Conservation (phyloP, 1,140 invertebrate genomes). For the Nilaparvata lugens region DNA sequence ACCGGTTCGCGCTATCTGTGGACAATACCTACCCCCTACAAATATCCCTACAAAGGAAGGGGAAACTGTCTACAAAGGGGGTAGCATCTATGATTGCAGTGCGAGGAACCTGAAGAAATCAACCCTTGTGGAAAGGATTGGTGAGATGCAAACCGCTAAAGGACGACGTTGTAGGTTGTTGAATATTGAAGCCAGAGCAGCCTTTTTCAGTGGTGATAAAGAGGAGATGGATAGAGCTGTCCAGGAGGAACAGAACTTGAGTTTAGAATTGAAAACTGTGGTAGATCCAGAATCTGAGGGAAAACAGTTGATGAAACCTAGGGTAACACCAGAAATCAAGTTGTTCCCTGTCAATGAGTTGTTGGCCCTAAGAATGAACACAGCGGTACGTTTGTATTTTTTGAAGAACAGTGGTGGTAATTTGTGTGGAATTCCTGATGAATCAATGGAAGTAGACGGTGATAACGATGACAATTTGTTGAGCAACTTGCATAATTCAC, state of each 20-base stretch:
- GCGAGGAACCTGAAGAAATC: no score
- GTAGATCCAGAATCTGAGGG: background rate
- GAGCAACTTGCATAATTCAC: background rate
- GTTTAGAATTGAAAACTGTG: background rate
- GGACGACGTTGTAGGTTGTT: background rate
- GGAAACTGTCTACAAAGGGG: no score
- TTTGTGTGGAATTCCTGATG: background rate
- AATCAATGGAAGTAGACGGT: background rate
- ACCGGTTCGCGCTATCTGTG: background rate
- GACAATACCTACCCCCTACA: constrained; percentile 15
- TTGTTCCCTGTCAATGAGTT: constrained; percentile 40
- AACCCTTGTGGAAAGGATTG: background rate
- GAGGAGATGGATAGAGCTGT: background rate
- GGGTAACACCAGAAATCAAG: constrained; percentile 21
- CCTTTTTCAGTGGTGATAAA: background rate
- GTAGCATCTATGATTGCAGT: no score
- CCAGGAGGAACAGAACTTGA: background rate
- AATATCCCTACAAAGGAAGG: no score
- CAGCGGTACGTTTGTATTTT: background rate
- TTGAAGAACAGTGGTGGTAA: no score
- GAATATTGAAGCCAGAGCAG: background rate
- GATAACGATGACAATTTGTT: background rate
- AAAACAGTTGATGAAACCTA: background rate
- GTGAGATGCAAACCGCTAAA: no score
- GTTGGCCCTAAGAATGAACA: constrained; percentile 29